Base-by-base conservation (phyloP, 2,113 vertebrate species). In the Craseonycteris thonglongyai region DNA sequence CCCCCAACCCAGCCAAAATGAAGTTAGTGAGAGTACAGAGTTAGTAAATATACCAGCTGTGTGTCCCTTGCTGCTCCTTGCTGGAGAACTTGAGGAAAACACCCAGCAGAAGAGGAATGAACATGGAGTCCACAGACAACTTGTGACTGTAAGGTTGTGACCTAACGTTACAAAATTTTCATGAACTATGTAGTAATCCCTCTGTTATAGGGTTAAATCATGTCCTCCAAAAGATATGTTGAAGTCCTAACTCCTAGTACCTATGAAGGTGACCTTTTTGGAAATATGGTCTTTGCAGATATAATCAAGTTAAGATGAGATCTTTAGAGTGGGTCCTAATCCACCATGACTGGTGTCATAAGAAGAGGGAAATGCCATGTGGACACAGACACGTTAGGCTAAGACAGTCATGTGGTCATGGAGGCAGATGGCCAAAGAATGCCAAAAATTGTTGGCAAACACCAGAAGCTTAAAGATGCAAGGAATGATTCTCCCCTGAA, bases 361-460 rank as follows among this genome's bases (percentile, higher is more conserved):
- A 75, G 26, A 88, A 78, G 49, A 45, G 6, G 69, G 33, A n/a
- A 72, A 79, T 58, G 30, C 30, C n/a, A 59, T 1, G 2, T 51
- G 63, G 13, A 65, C 42, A 66, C 28, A 56, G n/a, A 81, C 51
- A 49, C 30, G 40, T 3, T 21, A 28, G 10, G 63, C 42, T n/a
- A 63, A 59, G 40, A 54, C 2, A 6, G 24, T 21, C 40, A 12
- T 3, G 11, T 12, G 45, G 16, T 1, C 2, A 26, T 2, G 5
- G 35, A 90, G 16, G 51, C 51, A 6, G 38, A 85, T 28, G 42
- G 15, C 22, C 51, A 66, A 82, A 14, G 56, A 51, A 11, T 2
- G 19, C 22, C 82, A 71, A 59, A 22, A 47, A 45, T 24, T 51
- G 6, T 2, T 28, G 40, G 61, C 11, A 79, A 82, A 59, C 28